Conservation (phyloP, 1,140 invertebrate genomes). For the Patella vulgata region DNA sequence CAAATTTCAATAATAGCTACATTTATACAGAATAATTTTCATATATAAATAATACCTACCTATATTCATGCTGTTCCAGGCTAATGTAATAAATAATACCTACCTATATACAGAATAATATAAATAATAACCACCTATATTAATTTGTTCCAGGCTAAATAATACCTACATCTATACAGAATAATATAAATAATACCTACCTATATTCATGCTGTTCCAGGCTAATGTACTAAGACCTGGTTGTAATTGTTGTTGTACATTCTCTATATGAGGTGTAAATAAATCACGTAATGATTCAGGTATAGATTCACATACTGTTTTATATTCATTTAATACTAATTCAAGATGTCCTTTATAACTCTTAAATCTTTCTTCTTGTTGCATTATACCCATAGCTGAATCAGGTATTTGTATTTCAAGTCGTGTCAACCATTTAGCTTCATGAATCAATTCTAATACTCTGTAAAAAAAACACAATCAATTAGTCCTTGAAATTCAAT, state of each 20-base stretch:
- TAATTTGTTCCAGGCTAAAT: too few species aligned
- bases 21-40: too few species aligned
- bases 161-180: too few species aligned
- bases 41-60: too few species aligned
- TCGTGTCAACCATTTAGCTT: constrained; percentile 64
- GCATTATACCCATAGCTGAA: constrained; percentile 54
- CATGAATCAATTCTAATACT: constrained; percentile 63
- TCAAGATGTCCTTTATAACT: constrained; percentile 65
- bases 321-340: constrained; percentile 55
- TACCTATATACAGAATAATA: too few species aligned
- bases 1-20: too few species aligned
- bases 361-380: constrained; percentile 64
- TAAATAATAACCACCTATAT: too few species aligned
- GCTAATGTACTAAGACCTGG: constrained; percentile 62
- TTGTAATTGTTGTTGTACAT: constrained; percentile 60
- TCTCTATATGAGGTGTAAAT: constrained; percentile 55
- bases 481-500: too few species aligned
- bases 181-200: too few species aligned
- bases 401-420: constrained; percentile 63
- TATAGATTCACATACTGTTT: constrained; percentile 52
- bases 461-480: constrained; percentile 38
- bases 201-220: constrained; percentile 68
- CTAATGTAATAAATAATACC: constrained; percentile 60
- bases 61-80: constrained; percentile 68
- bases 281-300: constrained; percentile 52